phyloP scores from a whole-genome alignment of 2,113 vertebrate species.

The Syrmaticus mikado region DNA sequence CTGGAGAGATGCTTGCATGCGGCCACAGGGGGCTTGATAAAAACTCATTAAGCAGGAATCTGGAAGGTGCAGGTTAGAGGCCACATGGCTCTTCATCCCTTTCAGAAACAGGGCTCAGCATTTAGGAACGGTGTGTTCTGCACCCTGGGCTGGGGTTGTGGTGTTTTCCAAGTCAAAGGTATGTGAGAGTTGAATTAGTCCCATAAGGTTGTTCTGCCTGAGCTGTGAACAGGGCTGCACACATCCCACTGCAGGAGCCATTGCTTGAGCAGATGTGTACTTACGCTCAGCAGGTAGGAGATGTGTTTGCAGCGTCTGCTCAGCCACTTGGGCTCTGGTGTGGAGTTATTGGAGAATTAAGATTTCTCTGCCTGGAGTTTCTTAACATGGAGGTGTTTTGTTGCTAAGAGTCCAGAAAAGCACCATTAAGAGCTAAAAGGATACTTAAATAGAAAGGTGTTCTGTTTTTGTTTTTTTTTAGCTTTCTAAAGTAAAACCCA shows the following conservation, averaged over 20 bases:
- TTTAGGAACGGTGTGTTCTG: background rate
- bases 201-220: background rate
- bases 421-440: background rate
- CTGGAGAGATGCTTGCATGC: background rate
- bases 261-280: background rate
- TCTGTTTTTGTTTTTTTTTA: background rate
- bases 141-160: background rate
- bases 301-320: background rate
- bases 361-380: background rate
- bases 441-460: background rate
- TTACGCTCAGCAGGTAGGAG: background rate
- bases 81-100: rapidly evolving
- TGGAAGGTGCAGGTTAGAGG: background rate
- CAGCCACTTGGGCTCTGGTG: background rate
- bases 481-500: background rate
- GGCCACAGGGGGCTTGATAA: background rate
- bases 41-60: background rate
- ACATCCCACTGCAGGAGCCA: background rate
- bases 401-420: background rate
- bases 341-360: background rate
- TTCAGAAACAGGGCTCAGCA: background rate
- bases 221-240: background rate
- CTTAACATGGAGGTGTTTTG: background rate
- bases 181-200: background rate
- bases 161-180: background rate